Evolutionary conservation across 2,888 invertebrate species (phyloP), one percentile per base, ranked within the genome.

Genomic region (Acronicta leporina): DNA sequence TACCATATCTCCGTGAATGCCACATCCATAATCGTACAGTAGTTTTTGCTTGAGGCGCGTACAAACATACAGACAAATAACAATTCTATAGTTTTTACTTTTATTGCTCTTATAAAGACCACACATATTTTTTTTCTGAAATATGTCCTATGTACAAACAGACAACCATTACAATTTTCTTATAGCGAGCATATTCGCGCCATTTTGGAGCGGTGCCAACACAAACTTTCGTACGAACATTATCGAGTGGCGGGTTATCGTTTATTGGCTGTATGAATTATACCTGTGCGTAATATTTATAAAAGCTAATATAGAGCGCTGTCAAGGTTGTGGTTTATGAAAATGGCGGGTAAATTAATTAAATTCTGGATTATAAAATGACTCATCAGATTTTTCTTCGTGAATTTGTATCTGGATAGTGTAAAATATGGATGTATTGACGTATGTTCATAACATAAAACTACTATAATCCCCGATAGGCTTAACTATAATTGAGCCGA

Each of bases 191-290:
- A 56, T 53, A 30, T 63, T 41, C 43, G 58, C 50, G 50, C 43
- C 40, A 50, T 58, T 14, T 60, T 75, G 78, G 78, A 58, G 5
- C 1, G 9, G 3, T 27, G 63, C 77, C 77, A 77, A 68, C 9
- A 30, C 42, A 57, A 63, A 54, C 57, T 58, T 65, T 76, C 51
- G 51, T 64, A 60, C 27, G 47, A 68, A 77, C 75, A 71, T 77
- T 77, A 77, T 77, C 77, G 60, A 77, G 78, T 68, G 72, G 40
- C 46, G 41, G 63, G 75, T 73, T 77, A 75, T 70, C 75, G 56
- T 50, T 54, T 77, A 71, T 75, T 77, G 76, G 67, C 65, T 68
- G 68, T 61, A 68, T 75, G 72, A 77, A 40, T 62, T 52, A 72
- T 71, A 63, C 78, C 76, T 58, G 64, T 65, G 78, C 67, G 64